Percentiles rank a stretch among this genome's conserved stretches.
Evolutionary conservation across 2,797 vertebrate genomes (phyloP).

Genomic region (Potorous gilbertii): DNA sequence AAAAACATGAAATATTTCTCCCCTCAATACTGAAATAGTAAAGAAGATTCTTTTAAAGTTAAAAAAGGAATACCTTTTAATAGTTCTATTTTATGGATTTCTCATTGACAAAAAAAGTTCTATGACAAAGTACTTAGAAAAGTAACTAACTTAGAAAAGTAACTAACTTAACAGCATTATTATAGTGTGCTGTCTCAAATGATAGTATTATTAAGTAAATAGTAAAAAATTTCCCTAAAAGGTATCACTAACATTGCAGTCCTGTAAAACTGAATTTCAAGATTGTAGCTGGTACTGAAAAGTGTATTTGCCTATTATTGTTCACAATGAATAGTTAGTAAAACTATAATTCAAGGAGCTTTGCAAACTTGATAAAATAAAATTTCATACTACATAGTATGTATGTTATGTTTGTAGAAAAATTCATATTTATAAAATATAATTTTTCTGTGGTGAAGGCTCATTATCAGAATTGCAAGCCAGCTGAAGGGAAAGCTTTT

Average conservation of each 20-base stretch:
- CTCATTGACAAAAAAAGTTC: slow-evolving; percentile 56
- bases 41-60: slow-evolving; percentile 67
- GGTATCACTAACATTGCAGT: slow-evolving; percentile 61
- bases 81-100: slow-evolving; percentile 54
- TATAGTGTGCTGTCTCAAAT: slow-evolving; percentile 66
- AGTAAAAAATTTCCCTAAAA: slow-evolving; percentile 67
- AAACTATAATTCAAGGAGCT: slow-evolving; percentile 82
- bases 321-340: slow-evolving; percentile 69
- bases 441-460: neutral
- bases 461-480: neutral
- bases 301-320: slow-evolving; percentile 65
- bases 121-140: slow-evolving; percentile 52
- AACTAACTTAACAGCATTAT: slow-evolving; percentile 75
- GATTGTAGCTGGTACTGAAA: no score
- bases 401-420: slow-evolving; percentile 69
- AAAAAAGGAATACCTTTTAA: slow-evolving; percentile 65
- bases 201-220: slow-evolving; percentile 65
- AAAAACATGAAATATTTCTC: slow-evolving; percentile 66
- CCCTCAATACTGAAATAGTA: slow-evolving; percentile 63
- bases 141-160: slow-evolving; percentile 71
- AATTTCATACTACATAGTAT: slow-evolving; percentile 70
- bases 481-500: neutral
- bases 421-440: slow-evolving; percentile 81
- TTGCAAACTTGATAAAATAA: slow-evolving; percentile 80
- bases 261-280: no score